A percentile compares a stretch with the other conserved stretches of the same genome.
These are phyloP conservation scores for Elmis aenea DNA, from an alignment of 2,888 invertebrate genomes.

Conservation along the genomic window DNA sequence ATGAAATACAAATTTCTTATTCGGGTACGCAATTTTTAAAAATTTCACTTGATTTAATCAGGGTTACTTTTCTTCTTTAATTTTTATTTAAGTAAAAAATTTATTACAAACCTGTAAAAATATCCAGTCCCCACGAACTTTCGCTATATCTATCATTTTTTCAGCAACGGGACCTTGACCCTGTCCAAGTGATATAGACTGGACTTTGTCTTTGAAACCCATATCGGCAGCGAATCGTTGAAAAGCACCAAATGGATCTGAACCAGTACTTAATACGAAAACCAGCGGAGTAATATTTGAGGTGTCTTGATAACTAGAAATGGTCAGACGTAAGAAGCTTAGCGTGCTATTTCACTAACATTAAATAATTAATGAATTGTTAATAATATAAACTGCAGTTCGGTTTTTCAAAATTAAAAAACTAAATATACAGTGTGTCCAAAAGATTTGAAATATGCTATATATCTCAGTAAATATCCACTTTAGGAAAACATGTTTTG, in stretches of 20 bases:
- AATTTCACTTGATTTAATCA: no score
- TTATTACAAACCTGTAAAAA: slow-evolving; percentile 69
- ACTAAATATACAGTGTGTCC: no score
- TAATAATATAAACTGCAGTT: no score
- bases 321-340: no score
- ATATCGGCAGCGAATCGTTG: slow-evolving; percentile 74
- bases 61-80: not conserved
- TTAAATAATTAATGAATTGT: no score
- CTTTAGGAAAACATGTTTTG: no score
- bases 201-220: slow-evolving; percentile 63
- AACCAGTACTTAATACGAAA: slow-evolving; percentile 83
- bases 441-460: no score
- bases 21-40: no score
- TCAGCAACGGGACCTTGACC: slow-evolving; percentile 90
- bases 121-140: slow-evolving; percentile 78
- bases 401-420: no score
- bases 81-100: slow-evolving; percentile 6
- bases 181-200: slow-evolving; percentile 83
- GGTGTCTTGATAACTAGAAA: slow-evolving; percentile 65
- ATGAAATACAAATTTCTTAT: no score
- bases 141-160: slow-evolving; percentile 67
- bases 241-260: slow-evolving; percentile 81
- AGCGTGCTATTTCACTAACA: no score
- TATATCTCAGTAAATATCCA: no score
- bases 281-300: slow-evolving; percentile 71